These are phyloP conservation scores for Agrochola macilenta DNA, from an alignment of 2,888 invertebrate genomes.

Conservation along the genomic window DNA sequence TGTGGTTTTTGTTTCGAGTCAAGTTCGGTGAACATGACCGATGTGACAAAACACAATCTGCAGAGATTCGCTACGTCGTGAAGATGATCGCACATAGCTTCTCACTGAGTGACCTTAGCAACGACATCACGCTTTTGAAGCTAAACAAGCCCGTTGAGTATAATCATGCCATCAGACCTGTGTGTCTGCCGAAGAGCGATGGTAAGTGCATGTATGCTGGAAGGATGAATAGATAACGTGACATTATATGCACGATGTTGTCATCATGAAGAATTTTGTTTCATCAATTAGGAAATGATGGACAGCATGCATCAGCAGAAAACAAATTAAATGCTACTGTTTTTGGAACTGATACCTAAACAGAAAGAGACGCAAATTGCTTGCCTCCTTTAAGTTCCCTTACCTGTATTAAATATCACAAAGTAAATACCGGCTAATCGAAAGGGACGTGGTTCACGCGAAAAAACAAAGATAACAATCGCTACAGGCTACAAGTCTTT, in stretches of 20 bases:
- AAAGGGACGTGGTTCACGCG: not conserved
- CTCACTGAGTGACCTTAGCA: constrained; percentile 95
- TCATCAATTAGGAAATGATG: not conserved
- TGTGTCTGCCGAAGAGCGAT: constrained; percentile 93
- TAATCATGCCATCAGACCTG: constrained; percentile 94
- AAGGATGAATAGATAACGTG: not conserved
- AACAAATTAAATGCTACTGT: constrained; percentile 16
- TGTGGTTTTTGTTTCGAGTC: constrained; percentile 97
- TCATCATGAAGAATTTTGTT: not conserved
- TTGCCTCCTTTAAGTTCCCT: not conserved
- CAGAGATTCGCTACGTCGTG: constrained; percentile 93
- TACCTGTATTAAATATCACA: constrained; percentile 22
- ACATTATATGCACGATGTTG: not conserved
- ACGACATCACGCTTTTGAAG: constrained; percentile 95
- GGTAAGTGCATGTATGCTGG: constrained; percentile 82
- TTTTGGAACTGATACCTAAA: constrained; percentile 11
- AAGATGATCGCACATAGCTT: constrained; percentile 94
- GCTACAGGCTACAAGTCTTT: constrained; percentile 12
- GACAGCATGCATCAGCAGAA: not conserved
- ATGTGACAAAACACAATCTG: constrained; percentile 92
- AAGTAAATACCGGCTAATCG: constrained; percentile 32
- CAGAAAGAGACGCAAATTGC: constrained; percentile 22
- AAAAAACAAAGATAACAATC: constrained; percentile 29
- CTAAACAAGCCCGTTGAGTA: constrained; percentile 94
- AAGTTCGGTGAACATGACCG: constrained; percentile 97